A percentile compares a stretch with the other conserved stretches of the same genome.
Conservation (phyloP, 2,888 invertebrate species). For the Drosophila pullipes region DNA sequence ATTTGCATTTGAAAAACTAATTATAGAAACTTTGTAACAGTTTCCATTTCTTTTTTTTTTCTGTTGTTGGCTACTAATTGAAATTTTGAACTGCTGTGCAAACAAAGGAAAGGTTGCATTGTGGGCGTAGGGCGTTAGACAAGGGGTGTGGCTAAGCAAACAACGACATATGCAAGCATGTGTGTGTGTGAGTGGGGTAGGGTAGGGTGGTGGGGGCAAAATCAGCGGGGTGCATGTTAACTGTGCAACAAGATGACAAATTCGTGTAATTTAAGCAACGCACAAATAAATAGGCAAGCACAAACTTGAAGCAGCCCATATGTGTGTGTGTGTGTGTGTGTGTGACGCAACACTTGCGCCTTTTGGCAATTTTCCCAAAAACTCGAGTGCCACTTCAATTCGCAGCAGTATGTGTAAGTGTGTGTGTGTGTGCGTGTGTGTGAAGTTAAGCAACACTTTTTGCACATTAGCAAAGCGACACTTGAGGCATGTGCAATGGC, state of each 20-base stretch:
- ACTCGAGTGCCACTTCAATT: slow-evolving; percentile 51
- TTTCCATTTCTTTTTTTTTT: slow-evolving; percentile 30
- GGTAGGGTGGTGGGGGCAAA: background rate
- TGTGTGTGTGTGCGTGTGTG: slow-evolving; percentile 30
- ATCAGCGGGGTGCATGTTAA: slow-evolving; percentile 39
- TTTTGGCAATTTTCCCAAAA: slow-evolving; percentile 69
- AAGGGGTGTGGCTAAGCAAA: slow-evolving; percentile 68
- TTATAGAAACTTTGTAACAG: slow-evolving; percentile 72
- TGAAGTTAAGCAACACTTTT: slow-evolving; percentile 69
- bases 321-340: slow-evolving; percentile 20
- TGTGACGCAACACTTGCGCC: slow-evolving; percentile 61
- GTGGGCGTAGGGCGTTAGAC: slow-evolving; percentile 23
- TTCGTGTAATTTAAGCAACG: slow-evolving; percentile 67
- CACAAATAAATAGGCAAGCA: slow-evolving; percentile 68
- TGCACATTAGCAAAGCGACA: slow-evolving; percentile 75
- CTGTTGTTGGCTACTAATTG: slow-evolving; percentile 57
- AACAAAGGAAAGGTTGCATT: slow-evolving; percentile 50
- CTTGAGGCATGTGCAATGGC: slow-evolving; percentile 61
- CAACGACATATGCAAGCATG: slow-evolving; percentile 68
- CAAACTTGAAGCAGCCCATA: slow-evolving; percentile 29
- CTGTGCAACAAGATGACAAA: slow-evolving; percentile 71
- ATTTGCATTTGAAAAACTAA: slow-evolving; percentile 79
- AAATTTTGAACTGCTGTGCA: slow-evolving; percentile 74
- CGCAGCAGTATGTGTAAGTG: slow-evolving; percentile 18
- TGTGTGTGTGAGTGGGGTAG: slow-evolving; percentile 1